A percentile compares a stretch with the other conserved stretches of the same genome.
phyloP scores from a whole-genome alignment of 2,113 vertebrate species.

The Electrona antarctica region DNA sequence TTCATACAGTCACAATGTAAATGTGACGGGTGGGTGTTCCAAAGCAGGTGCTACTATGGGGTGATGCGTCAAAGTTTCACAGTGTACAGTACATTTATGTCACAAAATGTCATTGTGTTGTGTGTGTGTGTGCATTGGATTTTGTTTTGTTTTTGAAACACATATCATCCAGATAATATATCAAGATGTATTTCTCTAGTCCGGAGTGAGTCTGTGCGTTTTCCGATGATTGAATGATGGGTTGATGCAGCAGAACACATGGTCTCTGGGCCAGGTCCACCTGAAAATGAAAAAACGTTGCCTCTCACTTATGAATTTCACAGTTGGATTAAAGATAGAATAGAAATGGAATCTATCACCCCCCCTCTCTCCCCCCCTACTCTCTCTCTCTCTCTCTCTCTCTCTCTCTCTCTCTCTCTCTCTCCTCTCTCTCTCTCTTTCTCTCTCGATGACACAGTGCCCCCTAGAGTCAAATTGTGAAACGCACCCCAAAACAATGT shows the following conservation, averaged over 20 bases:
- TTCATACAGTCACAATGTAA: constrained; percentile 32
- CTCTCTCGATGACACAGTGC: constrained; percentile 49
- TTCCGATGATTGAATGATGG: constrained; percentile 37
- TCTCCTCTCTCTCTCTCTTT: constrained; percentile 13
- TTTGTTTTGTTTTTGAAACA: constrained; percentile 5
- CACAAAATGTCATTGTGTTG: constrained; percentile 37
- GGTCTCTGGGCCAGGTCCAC: constrained; percentile 49
- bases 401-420: constrained; percentile 16
- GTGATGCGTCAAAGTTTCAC: constrained; percentile 17
- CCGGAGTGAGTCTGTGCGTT: constrained; percentile 40
- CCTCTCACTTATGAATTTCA: constrained; percentile 73
- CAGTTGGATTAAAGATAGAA: constrained; percentile 75
- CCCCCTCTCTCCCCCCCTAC: constrained; percentile 3
- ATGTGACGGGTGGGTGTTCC: constrained; percentile 29
- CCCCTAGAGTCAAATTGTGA: constrained; percentile 56
- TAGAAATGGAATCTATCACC: constrained; percentile 68
- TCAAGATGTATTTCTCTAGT: constrained; percentile 36
- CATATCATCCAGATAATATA: constrained; percentile 36
- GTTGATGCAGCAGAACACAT: constrained; percentile 46
- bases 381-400: constrained; percentile 14
- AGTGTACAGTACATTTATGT: constrained; percentile 5
- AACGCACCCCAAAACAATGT: background rate
- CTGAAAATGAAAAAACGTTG: constrained; percentile 51
- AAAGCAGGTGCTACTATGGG: constrained; percentile 12
- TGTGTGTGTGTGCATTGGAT: background rate